Base-by-base conservation (phyloP, 1,140 invertebrate species). In the Scaptomyza montana region DNA sequence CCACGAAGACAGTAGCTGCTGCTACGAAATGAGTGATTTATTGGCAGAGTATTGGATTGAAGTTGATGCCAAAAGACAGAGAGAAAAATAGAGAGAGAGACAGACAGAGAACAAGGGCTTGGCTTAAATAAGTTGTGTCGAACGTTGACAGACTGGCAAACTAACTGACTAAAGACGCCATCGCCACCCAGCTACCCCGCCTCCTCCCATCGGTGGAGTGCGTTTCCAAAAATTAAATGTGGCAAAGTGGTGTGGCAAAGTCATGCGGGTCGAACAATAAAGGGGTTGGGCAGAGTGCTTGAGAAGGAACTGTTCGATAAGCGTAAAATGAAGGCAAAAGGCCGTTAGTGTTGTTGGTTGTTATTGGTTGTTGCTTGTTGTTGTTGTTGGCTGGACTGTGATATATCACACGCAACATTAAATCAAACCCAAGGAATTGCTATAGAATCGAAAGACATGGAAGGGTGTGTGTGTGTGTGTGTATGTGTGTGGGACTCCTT, bases 331-430 rank as follows among this genome's bases (percentile, higher is more conserved):
- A 80, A 86, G 72, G 69, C 79, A 78, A 55, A 36, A 69, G 66
- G 41, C 57, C 5, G 25, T 41, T 47, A 41, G 61, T 64, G 53
- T 28, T 50, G 60, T 9, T 19, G 13, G 28, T 55, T 45, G 16
- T 47, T 57, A 43, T 8, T 19, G 57, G 16, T 30, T 43, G 50
- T 47, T 69, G 78, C 5, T 19, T 49, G 16, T 30, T 43, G 50
- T 47, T 69, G 78, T 78, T 56, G 74, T 68, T 56, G 68, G 53
- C 60, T 68, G 73, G 77, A 72, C 81, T 64, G 77, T 78, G 81
- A 86, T 86, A 81, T 86, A 86, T 86, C 81, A 81, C 81, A 86
- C 81, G 81, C 81, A 86, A 86, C 78, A 86, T 81, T 78, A 86
- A 87, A 87, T 87, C 81, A 87, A 86, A 78, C 75, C 71, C 59